Base-by-base conservation (phyloP, 2,888 invertebrate species). In the Dicranocentrus wangi region DNA sequence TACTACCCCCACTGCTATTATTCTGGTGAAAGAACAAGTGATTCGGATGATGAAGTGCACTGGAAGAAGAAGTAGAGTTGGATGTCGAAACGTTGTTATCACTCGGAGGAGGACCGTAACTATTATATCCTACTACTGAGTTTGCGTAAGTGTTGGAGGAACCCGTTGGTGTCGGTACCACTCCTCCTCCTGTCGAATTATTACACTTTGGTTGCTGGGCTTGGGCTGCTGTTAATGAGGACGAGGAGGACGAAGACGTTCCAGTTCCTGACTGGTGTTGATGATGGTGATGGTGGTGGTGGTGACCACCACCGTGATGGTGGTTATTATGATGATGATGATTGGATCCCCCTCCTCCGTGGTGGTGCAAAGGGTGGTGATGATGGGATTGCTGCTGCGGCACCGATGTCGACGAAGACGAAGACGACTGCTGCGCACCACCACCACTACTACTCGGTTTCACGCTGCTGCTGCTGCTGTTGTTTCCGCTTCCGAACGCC, bases 401-500 rank as follows among this genome's bases (percentile, higher is more conserved):
- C 21, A 19, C 2, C 2, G 55, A 55, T 3, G 19, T 27, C 28
- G 32, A 25, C 58, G 53, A 32, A 21, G 43, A 21, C 21, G 65
- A 15, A 27, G 61, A n/a, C 55, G n/a, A 10, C 25, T 25, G 55
- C 21, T 55, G 5, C 17, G 28, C 32, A 61, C 61, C n/a, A n/a
- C n/a, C n/a, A n/a, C n/a, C n/a, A n/a, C n/a, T n/a, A n/a, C n/a
- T n/a, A n/a, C n/a, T n/a, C n/a, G n/a, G n/a, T n/a, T n/a, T n/a
- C n/a, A n/a, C 32, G 17, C 7, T 17, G 25, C 42, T 19, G 69
- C 39, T 69, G 28, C 17, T 60, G 19, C 43, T 58, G 15, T 71
- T 71, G 42, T 65, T 73, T 19, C 73, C 65, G 39, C 73, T 73
- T 13, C 73, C 73, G 17, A 73, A 73, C 55, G 73, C 73, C 73